Percentiles rank a stretch among this genome's conserved stretches.
These are phyloP conservation scores for Paedocypris micromegethes DNA, from an alignment of 2,797 vertebrate genomes.

Conservation along the genomic window DNA sequence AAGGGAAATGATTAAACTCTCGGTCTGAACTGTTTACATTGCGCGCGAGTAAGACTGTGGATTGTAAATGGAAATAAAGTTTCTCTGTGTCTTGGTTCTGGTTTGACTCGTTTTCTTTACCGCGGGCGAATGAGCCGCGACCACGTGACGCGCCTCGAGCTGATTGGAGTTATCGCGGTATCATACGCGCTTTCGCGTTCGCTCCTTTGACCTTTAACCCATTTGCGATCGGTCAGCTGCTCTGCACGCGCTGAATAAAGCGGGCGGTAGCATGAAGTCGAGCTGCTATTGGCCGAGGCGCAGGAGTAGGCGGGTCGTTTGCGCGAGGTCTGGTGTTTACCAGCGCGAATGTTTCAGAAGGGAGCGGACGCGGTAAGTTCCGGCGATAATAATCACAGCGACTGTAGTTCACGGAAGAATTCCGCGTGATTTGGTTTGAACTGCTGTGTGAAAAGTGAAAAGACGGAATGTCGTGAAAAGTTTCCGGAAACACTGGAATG, in stretches of 20 bases:
- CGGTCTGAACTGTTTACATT: conserved; percentile 77
- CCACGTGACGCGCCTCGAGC: too few relatives aligned
- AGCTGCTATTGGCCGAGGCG: conserved; percentile 55
- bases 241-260: too few relatives aligned
- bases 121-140: too few relatives aligned
- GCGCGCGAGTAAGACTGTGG: conserved; percentile 49
- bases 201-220: conserved; percentile 66
- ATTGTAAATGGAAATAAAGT: conserved; percentile 69
- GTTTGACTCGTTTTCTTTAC: too few relatives aligned
- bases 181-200: too few relatives aligned
- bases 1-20: conserved; percentile 55
- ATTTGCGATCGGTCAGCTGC: conserved; percentile 51
- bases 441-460: too few relatives aligned
- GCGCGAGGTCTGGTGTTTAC: conserved; percentile 63
- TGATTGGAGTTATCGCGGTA: too few relatives aligned
- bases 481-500: too few relatives aligned
- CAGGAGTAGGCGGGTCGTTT: conserved; percentile 52
- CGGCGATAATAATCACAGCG: too few relatives aligned
- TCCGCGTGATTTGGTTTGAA: too few relatives aligned
- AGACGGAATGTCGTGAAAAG: too few relatives aligned
- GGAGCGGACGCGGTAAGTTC: neutral
- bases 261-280: conserved; percentile 43
- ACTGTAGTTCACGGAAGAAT: too few relatives aligned
- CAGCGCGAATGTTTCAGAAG: conserved; percentile 9
- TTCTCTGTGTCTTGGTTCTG: conserved; percentile 63